Conservation (phyloP, 2,888 invertebrate species). For the Digitonthophagus gazella region DNA sequence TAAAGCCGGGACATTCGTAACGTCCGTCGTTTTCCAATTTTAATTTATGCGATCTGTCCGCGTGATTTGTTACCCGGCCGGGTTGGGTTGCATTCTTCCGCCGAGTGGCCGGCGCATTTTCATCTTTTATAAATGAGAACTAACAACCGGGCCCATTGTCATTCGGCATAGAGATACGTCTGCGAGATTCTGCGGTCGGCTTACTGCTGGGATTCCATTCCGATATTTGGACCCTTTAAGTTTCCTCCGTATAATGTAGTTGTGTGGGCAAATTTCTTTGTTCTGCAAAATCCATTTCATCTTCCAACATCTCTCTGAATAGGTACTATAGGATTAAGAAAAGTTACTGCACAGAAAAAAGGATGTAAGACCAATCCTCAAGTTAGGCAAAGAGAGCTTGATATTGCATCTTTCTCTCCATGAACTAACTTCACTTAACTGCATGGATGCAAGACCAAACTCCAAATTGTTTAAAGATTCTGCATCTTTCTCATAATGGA, state of each 20-base stretch:
- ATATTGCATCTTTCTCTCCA: too few relatives aligned
- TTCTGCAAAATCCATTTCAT: neutral
- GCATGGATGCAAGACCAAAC: too few relatives aligned
- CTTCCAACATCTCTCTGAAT: neutral
- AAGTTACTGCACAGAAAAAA: too few relatives aligned
- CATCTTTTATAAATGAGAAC: constrained; percentile 34
- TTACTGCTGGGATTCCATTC: neutral
- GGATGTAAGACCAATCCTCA: too few relatives aligned
- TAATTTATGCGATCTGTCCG: constrained; percentile 40
- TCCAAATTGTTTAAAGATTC: too few relatives aligned
- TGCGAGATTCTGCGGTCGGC: neutral
- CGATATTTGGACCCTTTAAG: neutral
- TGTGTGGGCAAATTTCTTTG: neutral
- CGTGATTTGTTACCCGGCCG: constrained; percentile 38
- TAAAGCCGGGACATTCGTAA: neutral
- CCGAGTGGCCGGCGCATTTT: constrained; percentile 35
- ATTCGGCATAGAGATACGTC: constrained; percentile 2
- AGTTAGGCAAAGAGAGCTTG: too few relatives aligned
- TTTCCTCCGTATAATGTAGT: neutral
- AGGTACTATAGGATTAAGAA: neutral
- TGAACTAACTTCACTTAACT: too few relatives aligned
- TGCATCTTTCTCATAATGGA: too few relatives aligned
- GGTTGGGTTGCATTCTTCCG: constrained; percentile 36
- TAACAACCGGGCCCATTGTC: constrained; percentile 23
- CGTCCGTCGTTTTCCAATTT: constrained; percentile 37